A percentile compares a stretch with the other conserved stretches of the same genome.
These are phyloP conservation scores for Porphyrio hochstetteri DNA, from an alignment of 2,113 vertebrate species.

Conservation along the genomic window DNA sequence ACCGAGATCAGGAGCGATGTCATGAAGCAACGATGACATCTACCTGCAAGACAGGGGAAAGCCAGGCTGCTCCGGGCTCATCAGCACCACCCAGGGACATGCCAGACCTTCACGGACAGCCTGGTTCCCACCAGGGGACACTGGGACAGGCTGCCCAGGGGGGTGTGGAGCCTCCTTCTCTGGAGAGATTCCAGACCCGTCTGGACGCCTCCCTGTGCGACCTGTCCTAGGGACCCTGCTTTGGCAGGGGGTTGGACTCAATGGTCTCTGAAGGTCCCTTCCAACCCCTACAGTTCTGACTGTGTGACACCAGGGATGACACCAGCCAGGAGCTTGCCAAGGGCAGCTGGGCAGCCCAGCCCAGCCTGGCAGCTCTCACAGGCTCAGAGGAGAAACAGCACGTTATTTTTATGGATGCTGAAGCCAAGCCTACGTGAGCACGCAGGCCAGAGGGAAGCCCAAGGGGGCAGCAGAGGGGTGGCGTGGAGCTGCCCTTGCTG, in stretches of 20 bases:
- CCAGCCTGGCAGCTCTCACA: background rate
- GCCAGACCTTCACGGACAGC: background rate
- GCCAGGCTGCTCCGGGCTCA: background rate
- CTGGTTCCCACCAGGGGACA: background rate
- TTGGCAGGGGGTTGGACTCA: too few species aligned
- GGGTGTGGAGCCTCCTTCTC: too few species aligned
- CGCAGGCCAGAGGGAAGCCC: background rate
- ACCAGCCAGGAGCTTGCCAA: background rate
- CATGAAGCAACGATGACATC: background rate
- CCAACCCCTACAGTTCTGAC: too few species aligned
- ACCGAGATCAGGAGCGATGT: background rate
- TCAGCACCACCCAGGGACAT: fast-evolving
- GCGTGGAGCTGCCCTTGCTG: background rate
- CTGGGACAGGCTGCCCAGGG: too few species aligned
- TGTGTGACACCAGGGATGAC: too few species aligned
- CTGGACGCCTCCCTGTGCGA: too few species aligned
- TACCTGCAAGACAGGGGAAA: background rate
- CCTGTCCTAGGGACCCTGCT: too few species aligned
- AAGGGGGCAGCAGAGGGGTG: background rate
- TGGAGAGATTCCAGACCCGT: too few species aligned
- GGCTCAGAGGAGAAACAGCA: background rate
- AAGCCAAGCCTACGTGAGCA: background rate
- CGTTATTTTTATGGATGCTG: background rate
- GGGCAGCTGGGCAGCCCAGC: background rate
- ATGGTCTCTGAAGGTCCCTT: too few species aligned